Base-by-base conservation (phyloP, 2,888 invertebrate genomes). In the Lasioglossum figueresi region DNA sequence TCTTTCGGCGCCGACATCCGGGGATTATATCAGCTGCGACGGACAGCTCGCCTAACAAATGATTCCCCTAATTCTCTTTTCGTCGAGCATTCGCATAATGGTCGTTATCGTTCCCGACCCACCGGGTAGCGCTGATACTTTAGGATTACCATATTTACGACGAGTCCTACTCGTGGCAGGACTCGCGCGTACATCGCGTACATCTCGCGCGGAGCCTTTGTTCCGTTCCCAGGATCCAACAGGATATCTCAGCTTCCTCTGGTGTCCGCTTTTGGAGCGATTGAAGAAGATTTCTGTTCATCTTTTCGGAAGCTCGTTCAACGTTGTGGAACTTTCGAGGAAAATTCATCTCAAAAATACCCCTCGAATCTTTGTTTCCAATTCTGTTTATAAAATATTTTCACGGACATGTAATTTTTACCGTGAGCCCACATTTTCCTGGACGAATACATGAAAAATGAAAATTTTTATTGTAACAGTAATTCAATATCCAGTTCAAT, bases 41-140 rank as follows among this genome's bases (percentile, higher is more conserved):
- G 92, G 94, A 94, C 94, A 94, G 93, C 92, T 93, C 91, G 92
- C 90, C 93, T 94, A 94, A 94, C 93, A 94, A 94, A 94, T 93
- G 94, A 94, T 93, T 94, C 93, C 93, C 92, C 94, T 94, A 93
- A 94, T 94, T 94, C 94, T 92, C 93, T 93, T 93, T 93, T 93
- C 93, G 93, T 93, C 92, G 92, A 91, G 91, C 91, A 92, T 93
- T 94, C 92, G 92, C 92, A 92, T 93, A 94, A 94, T 93, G 92
- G 92, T 92, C 93, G 92, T 93, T 94, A 93, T 93, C 93, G 91
- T 91, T 84, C 87, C 90, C 93, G 91, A 91, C 92, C 92, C 92
- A 91, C 91, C 91, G 91, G 91, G 91, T 91, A 91, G 91, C 90
- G 87, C 92, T 92, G 92, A 93, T 93, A 92, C 92, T 92, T 91